These are phyloP conservation scores for Carollia perspicillata DNA, from an alignment of 2,113 vertebrate species.

Conservation along the genomic window DNA sequence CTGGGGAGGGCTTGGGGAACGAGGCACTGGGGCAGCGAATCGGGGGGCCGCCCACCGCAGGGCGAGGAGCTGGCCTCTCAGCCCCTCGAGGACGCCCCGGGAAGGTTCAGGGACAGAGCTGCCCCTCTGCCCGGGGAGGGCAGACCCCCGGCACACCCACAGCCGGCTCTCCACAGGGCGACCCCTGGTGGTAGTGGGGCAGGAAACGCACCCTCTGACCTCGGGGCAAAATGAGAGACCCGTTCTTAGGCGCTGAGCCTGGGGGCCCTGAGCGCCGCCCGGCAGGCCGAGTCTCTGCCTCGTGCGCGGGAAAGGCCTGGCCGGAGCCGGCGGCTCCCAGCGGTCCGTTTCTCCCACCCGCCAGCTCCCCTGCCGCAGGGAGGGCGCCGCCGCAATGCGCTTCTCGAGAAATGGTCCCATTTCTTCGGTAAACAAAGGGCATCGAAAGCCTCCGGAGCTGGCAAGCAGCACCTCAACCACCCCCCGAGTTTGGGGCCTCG, in stretches of 20 bases:
- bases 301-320: not conserved
- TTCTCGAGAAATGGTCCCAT: not conserved
- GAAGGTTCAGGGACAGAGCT: not conserved
- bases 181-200: accelerated
- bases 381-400: not conserved
- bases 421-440: not conserved
- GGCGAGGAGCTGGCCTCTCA: accelerated
- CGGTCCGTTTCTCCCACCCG: not conserved
- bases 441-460: not conserved
- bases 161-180: accelerated
- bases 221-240: accelerated
- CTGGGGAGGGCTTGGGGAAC: not conserved
- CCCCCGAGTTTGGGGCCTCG: accelerated
- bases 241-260: accelerated
- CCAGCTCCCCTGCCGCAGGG: not conserved
- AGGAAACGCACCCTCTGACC: not conserved
- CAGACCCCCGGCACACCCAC: not conserved
- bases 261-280: not conserved
- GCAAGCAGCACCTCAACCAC: not conserved
- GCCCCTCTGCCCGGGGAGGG: not conserved
- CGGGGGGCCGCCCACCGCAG: accelerated
- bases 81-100: accelerated
- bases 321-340: not conserved
- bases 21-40: too few species aligned
- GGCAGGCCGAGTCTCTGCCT: too few species aligned